Base-by-base conservation (phyloP, 2,888 invertebrate species). In the Idaea dimidiata region DNA sequence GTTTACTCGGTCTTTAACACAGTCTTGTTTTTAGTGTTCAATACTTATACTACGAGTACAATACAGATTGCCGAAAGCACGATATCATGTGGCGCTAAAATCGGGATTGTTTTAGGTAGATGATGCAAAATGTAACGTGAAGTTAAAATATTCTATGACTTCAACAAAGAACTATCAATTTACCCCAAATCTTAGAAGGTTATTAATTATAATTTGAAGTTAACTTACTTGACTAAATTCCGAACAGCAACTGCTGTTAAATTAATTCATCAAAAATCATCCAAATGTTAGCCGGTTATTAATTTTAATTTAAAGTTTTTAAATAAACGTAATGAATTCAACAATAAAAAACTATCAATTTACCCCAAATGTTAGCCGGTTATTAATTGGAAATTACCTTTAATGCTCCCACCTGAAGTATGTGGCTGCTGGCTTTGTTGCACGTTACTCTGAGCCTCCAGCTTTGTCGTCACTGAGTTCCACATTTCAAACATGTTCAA, bases 401-500 rank as follows among this genome's bases (percentile, higher is more conserved):
- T 96, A 91, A 96, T 96, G 86, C 96, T 96, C 92, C 96, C 96
- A 89, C 95, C 96, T 85, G 96, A 96, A 64, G 96, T 96, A 89
- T 96, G 96, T 67, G 96, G 96, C 83, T 96, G 96, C 84, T 96
- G 96, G 73, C 88, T 93, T 75, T 93, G 93, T 81, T 94, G 94
- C 69, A 94, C 90, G 81, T 94, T 94, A 80, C 93, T 94, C 84
- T 95, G 94, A 72, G 93, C 89, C 87, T 96, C 95, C 94, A 96
- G 86, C 92, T 96, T 96, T 75, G 95, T 94, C 91, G 94, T 95
- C 83, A 96, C 96, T 84, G 95, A 95, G 93, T 95, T 96, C 96
- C 96, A 96, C 95, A 96, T 96, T 91, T 96, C 96, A 91, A 96
- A 96, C 96, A 96, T 96, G 86, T 94, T 95, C 82, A 91, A 81